Conservation (phyloP, 1,140 invertebrate genomes). For the Drosophila sp. region DNA sequence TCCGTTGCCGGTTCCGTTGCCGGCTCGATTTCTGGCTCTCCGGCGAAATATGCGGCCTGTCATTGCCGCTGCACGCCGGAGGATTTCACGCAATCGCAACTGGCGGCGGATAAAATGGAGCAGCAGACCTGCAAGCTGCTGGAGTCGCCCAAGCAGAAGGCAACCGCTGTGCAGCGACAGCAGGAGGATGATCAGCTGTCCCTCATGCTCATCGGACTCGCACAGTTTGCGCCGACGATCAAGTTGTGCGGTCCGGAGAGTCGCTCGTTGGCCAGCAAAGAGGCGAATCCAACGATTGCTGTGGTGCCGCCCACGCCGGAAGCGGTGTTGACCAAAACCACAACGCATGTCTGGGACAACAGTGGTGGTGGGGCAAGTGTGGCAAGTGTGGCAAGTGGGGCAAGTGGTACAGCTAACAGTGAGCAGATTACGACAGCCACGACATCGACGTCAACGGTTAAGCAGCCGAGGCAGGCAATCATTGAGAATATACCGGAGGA, state of each 20-base stretch:
- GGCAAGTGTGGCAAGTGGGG: not conserved
- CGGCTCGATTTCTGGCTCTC: constrained; percentile 35
- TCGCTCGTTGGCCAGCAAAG: not conserved
- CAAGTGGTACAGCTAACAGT: not conserved
- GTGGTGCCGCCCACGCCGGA: constrained; percentile 91
- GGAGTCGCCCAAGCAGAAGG: constrained; percentile 72
- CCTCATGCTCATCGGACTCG: constrained; percentile 88
- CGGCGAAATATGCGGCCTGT: constrained; percentile 67
- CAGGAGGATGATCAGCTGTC: constrained; percentile 86
- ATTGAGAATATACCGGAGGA: constrained; percentile 85
- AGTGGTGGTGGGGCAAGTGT: too few relatives aligned
- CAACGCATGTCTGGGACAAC: constrained; percentile 82
- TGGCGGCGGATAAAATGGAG: constrained; percentile 74
- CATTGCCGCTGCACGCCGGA: constrained; percentile 78
- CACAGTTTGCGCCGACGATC: constrained; percentile 87
- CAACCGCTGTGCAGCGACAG: constrained; percentile 52
- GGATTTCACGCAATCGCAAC: constrained; percentile 72
- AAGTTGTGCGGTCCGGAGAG: constrained; percentile 86
- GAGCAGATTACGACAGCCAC: constrained; percentile 48
- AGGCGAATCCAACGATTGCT: constrained; percentile 88
- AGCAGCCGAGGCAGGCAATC: constrained; percentile 70
- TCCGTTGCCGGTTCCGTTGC: constrained; percentile 4
- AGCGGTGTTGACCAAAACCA: constrained; percentile 83
- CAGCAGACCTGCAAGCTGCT: constrained; percentile 81
- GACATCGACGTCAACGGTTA: constrained; percentile 57